phyloP scores from a whole-genome alignment of 2,113 vertebrate genomes.

The Garra rufa region DNA sequence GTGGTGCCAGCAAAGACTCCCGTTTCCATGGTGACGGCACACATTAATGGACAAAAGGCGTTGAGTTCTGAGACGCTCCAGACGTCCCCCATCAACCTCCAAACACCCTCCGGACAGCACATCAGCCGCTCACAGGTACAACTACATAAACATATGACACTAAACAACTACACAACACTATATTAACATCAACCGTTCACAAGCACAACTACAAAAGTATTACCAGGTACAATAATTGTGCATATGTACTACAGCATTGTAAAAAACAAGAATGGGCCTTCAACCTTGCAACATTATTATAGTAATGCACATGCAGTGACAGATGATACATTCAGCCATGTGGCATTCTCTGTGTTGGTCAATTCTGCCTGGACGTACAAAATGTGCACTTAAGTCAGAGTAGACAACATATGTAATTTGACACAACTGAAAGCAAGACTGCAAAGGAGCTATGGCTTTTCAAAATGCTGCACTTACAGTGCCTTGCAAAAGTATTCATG shows the following conservation, averaged over 20 bases:
- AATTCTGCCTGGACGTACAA: not conserved
- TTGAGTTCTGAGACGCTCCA: slow-evolving; percentile 74
- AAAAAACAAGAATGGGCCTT: not conserved
- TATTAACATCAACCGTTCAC: slow-evolving; percentile 63
- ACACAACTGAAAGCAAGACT: not conserved
- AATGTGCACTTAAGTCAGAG: not conserved
- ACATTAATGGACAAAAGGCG: slow-evolving; percentile 81
- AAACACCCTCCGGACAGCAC: slow-evolving; percentile 62
- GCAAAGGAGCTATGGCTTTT: not conserved
- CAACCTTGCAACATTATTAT: not conserved
- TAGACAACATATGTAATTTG: not conserved
- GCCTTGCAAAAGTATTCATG: no score
- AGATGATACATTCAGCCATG: not conserved
- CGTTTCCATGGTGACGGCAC: slow-evolving; percentile 85
- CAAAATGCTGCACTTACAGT: not conserved
- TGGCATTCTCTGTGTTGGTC: not conserved
- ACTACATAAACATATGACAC: slow-evolving; percentile 73
- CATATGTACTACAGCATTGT: not conserved
- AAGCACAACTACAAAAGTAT: no score
- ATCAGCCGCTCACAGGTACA: slow-evolving; percentile 68
- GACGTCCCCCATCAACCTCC: slow-evolving; percentile 81
- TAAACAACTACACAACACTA: slow-evolving; percentile 38
- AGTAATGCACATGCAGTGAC: not conserved
- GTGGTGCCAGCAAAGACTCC: slow-evolving; percentile 81
- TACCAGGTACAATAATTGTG: no score